phyloP scores from a whole-genome alignment of 2,888 invertebrate species.

The Boloria selene region DNA sequence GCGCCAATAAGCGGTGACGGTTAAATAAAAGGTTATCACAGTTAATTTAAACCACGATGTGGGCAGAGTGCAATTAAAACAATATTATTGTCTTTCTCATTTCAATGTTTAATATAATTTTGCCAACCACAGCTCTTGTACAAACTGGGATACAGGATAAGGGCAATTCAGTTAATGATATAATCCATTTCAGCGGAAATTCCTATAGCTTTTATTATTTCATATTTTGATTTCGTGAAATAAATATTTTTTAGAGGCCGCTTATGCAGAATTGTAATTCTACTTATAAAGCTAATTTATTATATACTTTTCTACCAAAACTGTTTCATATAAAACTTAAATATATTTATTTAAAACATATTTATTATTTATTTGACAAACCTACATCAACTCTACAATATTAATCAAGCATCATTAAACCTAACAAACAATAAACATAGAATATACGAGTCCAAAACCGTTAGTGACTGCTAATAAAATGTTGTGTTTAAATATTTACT shows the following conservation, averaged over 20 bases:
- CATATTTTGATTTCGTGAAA: constrained; percentile 3
- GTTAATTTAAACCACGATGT: constrained; percentile 19
- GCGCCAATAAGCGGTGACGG: constrained; percentile 9
- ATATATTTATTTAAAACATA: too few species aligned
- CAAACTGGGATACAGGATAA: constrained; percentile 19
- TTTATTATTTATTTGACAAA: too few species aligned
- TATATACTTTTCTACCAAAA: too few species aligned
- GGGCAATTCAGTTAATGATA: constrained; percentile 16
- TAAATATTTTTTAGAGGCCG: not conserved
- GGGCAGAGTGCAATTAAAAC: constrained; percentile 19
- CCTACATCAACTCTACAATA: too few species aligned
- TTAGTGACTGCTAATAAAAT: too few species aligned
- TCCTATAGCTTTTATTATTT: not conserved
- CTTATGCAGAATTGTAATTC: too few species aligned
- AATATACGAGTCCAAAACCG: too few species aligned
- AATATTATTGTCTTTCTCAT: constrained; percentile 11
- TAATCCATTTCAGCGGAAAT: not conserved
- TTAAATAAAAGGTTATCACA: constrained; percentile 19
- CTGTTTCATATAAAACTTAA: too few species aligned
- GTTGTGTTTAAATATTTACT: too few species aligned
- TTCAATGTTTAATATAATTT: constrained; percentile 17
- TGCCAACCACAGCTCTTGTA: constrained; percentile 17
- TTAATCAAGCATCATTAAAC: too few species aligned
- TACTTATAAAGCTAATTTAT: not conserved
- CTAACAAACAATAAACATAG: too few species aligned